Percentiles rank a stretch among this genome's conserved stretches.
Conservation (phyloP, 37 sponge, comb jelly and placozoan species). For the Axinella damicornis region DNA sequence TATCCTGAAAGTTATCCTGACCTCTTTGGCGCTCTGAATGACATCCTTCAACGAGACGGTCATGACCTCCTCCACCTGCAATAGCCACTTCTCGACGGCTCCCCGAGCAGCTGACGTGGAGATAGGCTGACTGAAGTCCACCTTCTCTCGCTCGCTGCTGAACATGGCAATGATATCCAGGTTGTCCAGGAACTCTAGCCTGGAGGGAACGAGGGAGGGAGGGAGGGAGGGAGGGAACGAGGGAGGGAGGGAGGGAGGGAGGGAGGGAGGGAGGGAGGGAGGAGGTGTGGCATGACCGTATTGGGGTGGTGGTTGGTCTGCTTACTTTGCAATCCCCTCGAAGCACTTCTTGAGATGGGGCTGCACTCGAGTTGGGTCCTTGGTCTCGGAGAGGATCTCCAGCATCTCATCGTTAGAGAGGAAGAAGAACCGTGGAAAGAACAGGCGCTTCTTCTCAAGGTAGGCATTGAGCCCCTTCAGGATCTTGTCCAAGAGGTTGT, state of each 20-base stretch:
- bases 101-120: conserved; percentile 96
- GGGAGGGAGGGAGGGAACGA: neutral
- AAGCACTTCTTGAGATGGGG: conserved; percentile 99
- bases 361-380: conserved; percentile 98
- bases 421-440: conserved; percentile 99
- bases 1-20: too few species aligned
- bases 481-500: conserved; percentile 93
- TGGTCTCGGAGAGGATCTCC: conserved; percentile 99
- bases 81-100: conserved; percentile 99
- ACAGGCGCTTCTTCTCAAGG: conserved; percentile 98
- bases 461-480: conserved; percentile 97
- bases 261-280: neutral
- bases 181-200: conserved; percentile 87
- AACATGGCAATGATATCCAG: conserved; percentile 94
- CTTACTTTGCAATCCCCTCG: conserved; percentile 90
- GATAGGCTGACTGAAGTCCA: conserved; percentile 83
- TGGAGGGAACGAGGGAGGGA: neutral
- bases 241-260: neutral
- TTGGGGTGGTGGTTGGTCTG: too few species aligned
- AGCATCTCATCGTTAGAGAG: conserved; percentile 99
- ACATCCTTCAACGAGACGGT: conserved; percentile 82
- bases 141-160: conserved; percentile 98
- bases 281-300: neutral
- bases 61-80: conserved; percentile 97
- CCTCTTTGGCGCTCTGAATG: conserved; percentile 79